Percentiles rank a stretch among this genome's conserved stretches.
These are phyloP conservation scores for Triplophysa bombifrons DNA, from an alignment of 2,797 vertebrate species.

Conservation along the genomic window DNA sequence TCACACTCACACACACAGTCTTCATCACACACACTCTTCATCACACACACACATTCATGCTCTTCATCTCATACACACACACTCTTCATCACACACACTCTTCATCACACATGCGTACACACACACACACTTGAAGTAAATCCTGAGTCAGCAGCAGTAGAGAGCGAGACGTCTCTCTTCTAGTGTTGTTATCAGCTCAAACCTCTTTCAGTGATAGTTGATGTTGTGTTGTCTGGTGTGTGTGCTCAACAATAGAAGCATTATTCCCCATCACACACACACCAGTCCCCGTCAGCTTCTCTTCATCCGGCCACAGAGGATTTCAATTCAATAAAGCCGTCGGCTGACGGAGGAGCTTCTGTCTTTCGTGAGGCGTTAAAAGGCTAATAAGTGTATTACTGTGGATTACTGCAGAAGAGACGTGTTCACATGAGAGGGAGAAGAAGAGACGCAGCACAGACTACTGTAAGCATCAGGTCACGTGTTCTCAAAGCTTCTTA, in stretches of 20 bases:
- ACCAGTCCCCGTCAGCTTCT: no score
- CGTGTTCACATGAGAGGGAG: no score
- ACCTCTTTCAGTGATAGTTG: conserved; percentile 6
- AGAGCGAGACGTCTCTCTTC: not conserved
- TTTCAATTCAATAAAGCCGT: not conserved
- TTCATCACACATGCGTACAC: no score
- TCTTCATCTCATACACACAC: not conserved
- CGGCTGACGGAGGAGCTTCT: not conserved
- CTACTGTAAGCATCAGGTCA: no score
- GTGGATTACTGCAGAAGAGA: not conserved
- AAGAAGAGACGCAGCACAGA: no score
- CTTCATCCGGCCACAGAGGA: not conserved
- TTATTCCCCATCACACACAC: conserved; percentile 23
- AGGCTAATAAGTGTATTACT: conserved; percentile 1
- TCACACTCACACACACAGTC: not conserved
- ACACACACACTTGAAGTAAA: not conserved
- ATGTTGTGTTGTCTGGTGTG: conserved; percentile 2
- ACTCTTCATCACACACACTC: not conserved
- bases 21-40: not conserved
- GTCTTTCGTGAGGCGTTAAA: not conserved
- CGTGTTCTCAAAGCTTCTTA: no score
- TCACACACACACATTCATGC: not conserved
- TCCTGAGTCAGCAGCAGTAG: no score
- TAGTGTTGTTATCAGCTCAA: conserved; percentile 9
- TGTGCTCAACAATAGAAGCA: conserved; percentile 31